Evolutionary conservation across 2,797 vertebrate genomes (phyloP).

Genomic region (Lateolabrax maculatus): DNA sequence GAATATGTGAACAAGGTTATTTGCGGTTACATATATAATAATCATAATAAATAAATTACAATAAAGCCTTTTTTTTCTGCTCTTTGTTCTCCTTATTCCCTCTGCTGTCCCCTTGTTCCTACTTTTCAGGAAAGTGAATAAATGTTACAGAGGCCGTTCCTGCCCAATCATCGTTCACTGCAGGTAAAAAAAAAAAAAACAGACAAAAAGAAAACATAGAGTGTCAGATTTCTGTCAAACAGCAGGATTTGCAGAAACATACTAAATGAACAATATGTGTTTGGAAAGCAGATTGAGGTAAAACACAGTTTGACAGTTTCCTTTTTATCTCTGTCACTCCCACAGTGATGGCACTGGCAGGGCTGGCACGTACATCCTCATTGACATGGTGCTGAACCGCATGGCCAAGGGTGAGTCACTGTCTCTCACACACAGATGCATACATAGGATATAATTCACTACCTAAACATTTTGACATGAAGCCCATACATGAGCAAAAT

Average conservation of each 20-base stretch:
- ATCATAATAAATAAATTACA: conserved; percentile 19
- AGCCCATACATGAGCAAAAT: background rate
- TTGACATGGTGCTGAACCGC: conserved; percentile 98
- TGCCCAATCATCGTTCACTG: conserved; percentile 98
- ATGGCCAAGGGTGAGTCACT: conserved; percentile 94
- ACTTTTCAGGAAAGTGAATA: conserved; percentile 96
- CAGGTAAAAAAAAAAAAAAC: conserved; percentile 87
- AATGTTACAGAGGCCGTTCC: conserved; percentile 97
- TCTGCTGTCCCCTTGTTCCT: conserved; percentile 51
- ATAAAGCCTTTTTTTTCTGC: conserved; percentile 39
- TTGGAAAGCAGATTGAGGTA: background rate
- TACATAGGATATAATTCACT: background rate
- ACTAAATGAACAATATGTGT: background rate
- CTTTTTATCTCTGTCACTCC: conserved; percentile 14
- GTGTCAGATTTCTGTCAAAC: background rate
- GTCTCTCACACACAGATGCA: background rate
- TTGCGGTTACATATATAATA: too few species aligned
- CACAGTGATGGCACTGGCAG: conserved; percentile 93
- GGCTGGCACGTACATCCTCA: conserved; percentile 95
- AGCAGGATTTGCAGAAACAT: background rate
- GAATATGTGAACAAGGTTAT: background rate
- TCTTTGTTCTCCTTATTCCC: conserved; percentile 46
- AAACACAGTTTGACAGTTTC: conserved; percentile 11
- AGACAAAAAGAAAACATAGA: too few species aligned
- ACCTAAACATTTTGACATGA: background rate